These are phyloP conservation scores for Abramis brama DNA, from an alignment of 2,113 vertebrate species.

Conservation along the genomic window DNA sequence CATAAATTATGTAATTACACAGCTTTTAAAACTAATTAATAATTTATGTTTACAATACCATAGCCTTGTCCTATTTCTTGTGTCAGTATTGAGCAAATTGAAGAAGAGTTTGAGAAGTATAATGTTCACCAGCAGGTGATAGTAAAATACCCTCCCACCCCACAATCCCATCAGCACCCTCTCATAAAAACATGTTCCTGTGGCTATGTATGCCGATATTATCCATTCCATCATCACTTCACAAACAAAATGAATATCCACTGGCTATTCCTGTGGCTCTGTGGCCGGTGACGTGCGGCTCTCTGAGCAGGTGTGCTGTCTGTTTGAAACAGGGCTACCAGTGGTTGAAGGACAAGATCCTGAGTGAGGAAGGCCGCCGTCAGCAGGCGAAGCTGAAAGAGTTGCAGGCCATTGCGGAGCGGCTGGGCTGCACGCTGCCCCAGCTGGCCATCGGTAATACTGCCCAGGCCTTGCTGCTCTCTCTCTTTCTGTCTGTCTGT, in stretches of 20 bases:
- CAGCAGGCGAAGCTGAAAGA: constrained; percentile 92
- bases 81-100: not conserved
- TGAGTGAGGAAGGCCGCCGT: constrained; percentile 87
- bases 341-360: constrained; percentile 90
- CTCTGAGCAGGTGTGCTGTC: constrained; percentile 56
- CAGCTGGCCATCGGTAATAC: constrained; percentile 86
- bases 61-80: not conserved
- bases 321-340: constrained; percentile 79
- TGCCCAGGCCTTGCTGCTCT: constrained; percentile 56
- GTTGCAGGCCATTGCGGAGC: constrained; percentile 84
- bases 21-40: not conserved
- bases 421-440: constrained; percentile 86
- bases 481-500: constrained; percentile 69
- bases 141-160: not conserved
- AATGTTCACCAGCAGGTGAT: not conserved
- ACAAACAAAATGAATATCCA: constrained; percentile 21
- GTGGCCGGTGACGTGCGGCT: not conserved
- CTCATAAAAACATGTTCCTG: constrained; percentile 22
- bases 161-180: not conserved
- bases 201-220: constrained; percentile 8
- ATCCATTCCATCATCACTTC: constrained; percentile 26
- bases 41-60: not conserved
- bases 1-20: not conserved
- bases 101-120: not conserved
- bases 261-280: not conserved